phyloP scores from a whole-genome alignment of 2,797 vertebrate species.

The Lepilemur septentrionalis region DNA sequence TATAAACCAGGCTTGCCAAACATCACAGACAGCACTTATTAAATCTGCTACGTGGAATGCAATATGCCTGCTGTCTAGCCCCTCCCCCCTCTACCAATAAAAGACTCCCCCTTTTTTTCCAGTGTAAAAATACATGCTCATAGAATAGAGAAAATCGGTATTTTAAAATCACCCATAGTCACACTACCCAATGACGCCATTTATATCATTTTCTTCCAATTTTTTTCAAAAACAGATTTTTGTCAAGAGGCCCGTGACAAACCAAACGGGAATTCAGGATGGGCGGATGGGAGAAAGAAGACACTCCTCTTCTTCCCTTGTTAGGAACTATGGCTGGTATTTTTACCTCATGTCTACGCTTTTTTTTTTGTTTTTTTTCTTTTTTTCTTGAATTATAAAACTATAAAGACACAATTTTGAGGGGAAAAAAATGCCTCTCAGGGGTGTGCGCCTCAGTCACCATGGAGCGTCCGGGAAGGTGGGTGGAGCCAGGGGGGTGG shows the following conservation, averaged over 20 bases:
- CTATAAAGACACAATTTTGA: not conserved
- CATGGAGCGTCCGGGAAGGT: not conserved
- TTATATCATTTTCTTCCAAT: conserved; percentile 24
- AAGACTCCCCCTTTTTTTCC: not conserved
- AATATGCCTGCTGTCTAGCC: conserved; percentile 54
- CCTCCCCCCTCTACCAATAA: conserved; percentile 45
- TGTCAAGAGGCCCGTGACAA: conserved; percentile 28
- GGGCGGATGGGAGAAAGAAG: not conserved
- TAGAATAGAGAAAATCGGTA: not conserved
- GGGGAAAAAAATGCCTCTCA: not conserved
- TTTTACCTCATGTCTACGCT: conserved; percentile 41
- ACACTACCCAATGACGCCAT: conserved; percentile 26
- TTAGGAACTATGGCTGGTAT: conserved; percentile 7
- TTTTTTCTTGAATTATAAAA: conserved; percentile 38
- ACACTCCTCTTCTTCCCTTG: not conserved
- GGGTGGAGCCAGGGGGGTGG: not conserved
- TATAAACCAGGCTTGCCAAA: conserved; percentile 62
- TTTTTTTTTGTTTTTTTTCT: not conserved
- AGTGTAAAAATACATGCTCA: conserved; percentile 25
- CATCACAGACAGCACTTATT: conserved; percentile 58
- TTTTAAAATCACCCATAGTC: not conserved
- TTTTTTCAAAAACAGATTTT: conserved; percentile 40
- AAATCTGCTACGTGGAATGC: conserved; percentile 55
- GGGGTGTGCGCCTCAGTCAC: not conserved
- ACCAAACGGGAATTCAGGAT: conserved; percentile 39